Percentiles rank a stretch among this genome's conserved stretches.
Conservation (phyloP, 2,888 invertebrate genomes). For the Biston stratarius region DNA sequence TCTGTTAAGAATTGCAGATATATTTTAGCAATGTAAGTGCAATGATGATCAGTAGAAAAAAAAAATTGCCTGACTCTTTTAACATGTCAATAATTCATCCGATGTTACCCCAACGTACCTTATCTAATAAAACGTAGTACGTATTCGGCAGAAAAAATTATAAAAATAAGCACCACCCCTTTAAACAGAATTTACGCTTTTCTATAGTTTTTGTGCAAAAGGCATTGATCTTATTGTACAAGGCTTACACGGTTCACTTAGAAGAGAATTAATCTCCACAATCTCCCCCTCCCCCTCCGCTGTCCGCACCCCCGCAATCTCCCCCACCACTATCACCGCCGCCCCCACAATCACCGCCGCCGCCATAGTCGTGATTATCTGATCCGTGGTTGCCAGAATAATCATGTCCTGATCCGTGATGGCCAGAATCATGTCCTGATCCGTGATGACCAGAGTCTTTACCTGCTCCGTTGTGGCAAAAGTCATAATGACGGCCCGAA, state of each 20-base stretch:
- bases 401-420: background rate
- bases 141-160: too few species aligned
- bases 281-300: slow-evolving; percentile 1
- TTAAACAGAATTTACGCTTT: too few species aligned
- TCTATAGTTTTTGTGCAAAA: too few species aligned
- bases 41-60: too few species aligned
- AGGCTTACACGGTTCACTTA: background rate
- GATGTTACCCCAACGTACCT: too few species aligned
- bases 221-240: too few species aligned
- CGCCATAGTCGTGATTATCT: background rate
- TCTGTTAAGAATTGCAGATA: too few species aligned
- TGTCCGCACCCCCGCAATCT: background rate
- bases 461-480: background rate
- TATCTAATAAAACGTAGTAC: too few species aligned
- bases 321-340: background rate
- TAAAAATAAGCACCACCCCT: too few species aligned
- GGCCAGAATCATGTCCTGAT: background rate
- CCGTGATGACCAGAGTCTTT: background rate
- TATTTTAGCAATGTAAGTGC: too few species aligned
- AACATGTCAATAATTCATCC: too few species aligned
- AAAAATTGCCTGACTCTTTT: too few species aligned
- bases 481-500: background rate
- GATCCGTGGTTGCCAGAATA: background rate
- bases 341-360: background rate
- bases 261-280: background rate